Percentiles rank a stretch among this genome's conserved stretches.
Conservation (phyloP, 2,113 vertebrate species). For the Motacilla alba region DNA sequence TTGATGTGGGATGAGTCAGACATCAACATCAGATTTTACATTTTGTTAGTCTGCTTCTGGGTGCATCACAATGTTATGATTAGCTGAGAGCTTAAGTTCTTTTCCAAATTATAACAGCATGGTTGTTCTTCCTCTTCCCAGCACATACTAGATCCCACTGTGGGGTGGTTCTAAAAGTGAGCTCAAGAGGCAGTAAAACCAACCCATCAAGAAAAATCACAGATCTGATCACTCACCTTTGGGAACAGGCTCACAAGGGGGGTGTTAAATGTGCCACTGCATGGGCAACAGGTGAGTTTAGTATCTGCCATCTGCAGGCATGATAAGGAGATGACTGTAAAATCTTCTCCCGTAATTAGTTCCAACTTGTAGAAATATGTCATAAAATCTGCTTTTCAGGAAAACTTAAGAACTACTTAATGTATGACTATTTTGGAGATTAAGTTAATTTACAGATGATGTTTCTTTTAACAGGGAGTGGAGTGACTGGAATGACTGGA, state of each 20-base stretch:
- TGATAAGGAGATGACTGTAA: not conserved
- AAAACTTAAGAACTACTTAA: not conserved
- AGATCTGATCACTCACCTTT: not conserved
- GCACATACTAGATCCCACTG: not conserved
- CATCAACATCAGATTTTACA: not conserved
- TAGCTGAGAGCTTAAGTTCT: not conserved
- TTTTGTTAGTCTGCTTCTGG: not conserved
- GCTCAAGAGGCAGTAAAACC: not conserved
- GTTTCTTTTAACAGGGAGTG: not conserved
- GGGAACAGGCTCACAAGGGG: not conserved
- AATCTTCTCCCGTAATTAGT: not conserved
- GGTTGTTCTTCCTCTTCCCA: not conserved
- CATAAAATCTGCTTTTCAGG: not conserved
- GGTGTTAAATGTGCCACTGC: not conserved
- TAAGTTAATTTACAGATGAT: not conserved
- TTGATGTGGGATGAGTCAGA: not conserved
- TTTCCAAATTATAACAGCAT: not conserved
- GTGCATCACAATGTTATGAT: not conserved
- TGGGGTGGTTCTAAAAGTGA: not conserved
- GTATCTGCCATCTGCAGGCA: not conserved
- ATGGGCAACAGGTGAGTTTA: not conserved
- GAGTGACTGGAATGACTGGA: not conserved
- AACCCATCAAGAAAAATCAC: not conserved
- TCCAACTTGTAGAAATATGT: not conserved
- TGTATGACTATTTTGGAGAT: not conserved